Conservation (phyloP, 2,113 vertebrate genomes). For the Centropristis striata region DNA sequence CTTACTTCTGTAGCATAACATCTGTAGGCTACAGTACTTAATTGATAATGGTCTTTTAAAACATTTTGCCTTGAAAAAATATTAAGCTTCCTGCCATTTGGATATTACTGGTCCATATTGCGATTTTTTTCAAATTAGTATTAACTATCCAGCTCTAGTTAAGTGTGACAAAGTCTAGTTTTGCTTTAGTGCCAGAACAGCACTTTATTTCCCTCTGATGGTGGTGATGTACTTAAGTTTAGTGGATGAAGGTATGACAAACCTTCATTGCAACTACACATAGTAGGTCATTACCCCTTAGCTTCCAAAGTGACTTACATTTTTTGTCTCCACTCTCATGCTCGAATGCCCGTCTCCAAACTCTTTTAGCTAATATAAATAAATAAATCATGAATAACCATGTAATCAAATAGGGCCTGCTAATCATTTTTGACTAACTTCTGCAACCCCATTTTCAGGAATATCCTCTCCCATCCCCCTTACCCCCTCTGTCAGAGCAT, state of each 20-base stretch:
- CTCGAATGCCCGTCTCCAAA: slow-evolving; percentile 55
- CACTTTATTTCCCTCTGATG: slow-evolving; percentile 11
- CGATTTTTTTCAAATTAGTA: too few relatives aligned
- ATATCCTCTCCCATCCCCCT: slow-evolving; percentile 82
- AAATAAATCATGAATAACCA: not conserved
- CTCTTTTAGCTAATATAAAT: slow-evolving; percentile 44
- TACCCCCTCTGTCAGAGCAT: slow-evolving; percentile 85
- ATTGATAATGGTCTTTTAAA: too few relatives aligned
- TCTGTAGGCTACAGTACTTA: too few relatives aligned
- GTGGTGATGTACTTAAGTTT: slow-evolving; percentile 13
- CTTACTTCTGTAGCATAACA: too few relatives aligned
- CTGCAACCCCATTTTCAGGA: slow-evolving; percentile 77
- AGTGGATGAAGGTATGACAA: slow-evolving; percentile 6
- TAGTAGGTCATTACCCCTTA: not conserved
- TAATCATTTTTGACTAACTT: slow-evolving; percentile 66
- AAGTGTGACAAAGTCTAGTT: not conserved
- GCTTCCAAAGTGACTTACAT: slow-evolving; percentile 16
- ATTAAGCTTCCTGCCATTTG: too few relatives aligned
- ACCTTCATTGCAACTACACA: slow-evolving; percentile 21
- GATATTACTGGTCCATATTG: too few relatives aligned
- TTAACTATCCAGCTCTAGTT: not conserved
- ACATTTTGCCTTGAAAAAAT: too few relatives aligned
- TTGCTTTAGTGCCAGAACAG: not conserved
- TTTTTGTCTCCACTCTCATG: slow-evolving; percentile 41
- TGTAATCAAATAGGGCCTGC: slow-evolving; percentile 26